Percentiles rank a stretch among this genome's conserved stretches.
Conservation (phyloP, 2,888 invertebrate genomes). For the Drosophila fungiperda region DNA sequence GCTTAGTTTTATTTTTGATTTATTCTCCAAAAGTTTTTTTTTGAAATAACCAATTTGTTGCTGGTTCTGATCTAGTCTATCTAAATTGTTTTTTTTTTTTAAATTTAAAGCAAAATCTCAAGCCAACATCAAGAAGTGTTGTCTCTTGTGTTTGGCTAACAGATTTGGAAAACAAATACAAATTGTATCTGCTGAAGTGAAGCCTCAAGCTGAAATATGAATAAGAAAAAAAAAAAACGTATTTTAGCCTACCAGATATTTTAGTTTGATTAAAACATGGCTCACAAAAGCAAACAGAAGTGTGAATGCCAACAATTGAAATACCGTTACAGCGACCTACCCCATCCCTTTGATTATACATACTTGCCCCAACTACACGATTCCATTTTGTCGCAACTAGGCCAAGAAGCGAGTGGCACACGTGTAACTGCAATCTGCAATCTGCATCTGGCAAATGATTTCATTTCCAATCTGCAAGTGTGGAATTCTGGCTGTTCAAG, state of each 20-base stretch:
- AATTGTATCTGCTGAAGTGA: not conserved
- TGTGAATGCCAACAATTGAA: conserved; percentile 56
- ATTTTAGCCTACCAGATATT: conserved; percentile 54
- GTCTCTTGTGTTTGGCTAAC: not conserved
- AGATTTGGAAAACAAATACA: conserved; percentile 19
- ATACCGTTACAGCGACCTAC: conserved; percentile 25
- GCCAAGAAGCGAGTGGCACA: conserved; percentile 49
- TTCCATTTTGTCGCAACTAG: conserved; percentile 49
- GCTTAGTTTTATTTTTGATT: not conserved
- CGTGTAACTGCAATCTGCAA: conserved; percentile 42
- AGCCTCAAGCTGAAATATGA: conserved; percentile 1
- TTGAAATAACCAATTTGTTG: not conserved
- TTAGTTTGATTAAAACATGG: conserved; percentile 79
- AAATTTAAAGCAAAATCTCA: not conserved
- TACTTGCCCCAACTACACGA: not conserved
- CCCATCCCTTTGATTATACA: not conserved
- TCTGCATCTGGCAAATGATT: conserved; percentile 71
- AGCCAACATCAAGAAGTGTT: not conserved
- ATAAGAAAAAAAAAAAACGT: not conserved
- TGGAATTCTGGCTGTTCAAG: conserved; percentile 26
- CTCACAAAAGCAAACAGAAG: conserved; percentile 44
- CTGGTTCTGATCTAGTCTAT: not conserved
- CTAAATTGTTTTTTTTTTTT: not conserved
- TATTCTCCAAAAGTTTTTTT: not conserved
- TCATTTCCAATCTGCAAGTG: conserved; percentile 60